A percentile compares a stretch with the other conserved stretches of the same genome.
Evolutionary conservation across 2,888 invertebrate genomes (phyloP).

Genomic region (Nomada ruficornis): DNA sequence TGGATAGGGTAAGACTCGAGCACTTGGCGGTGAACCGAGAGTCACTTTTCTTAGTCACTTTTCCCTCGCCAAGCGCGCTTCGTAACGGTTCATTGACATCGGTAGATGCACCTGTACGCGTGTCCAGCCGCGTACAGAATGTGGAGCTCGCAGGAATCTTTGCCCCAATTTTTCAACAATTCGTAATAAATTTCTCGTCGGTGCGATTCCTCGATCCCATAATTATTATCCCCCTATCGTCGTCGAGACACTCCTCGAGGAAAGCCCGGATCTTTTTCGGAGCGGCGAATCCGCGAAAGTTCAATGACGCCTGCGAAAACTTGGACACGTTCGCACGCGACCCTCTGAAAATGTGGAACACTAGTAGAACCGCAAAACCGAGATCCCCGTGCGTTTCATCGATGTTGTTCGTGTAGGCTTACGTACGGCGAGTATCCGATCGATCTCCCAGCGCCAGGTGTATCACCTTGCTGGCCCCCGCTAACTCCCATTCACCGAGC

Average conservation of each 20-base stretch:
- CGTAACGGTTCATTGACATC: slow-evolving; percentile 80
- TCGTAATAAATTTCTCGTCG: not conserved
- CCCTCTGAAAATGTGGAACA: slow-evolving; percentile 65
- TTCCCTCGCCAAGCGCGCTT: slow-evolving; percentile 64
- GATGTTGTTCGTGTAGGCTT: slow-evolving; percentile 66
- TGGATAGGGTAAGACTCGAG: slow-evolving; percentile 51
- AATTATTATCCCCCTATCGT: not conserved
- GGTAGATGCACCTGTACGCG: slow-evolving; percentile 50
- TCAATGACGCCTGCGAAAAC: slow-evolving; percentile 69
- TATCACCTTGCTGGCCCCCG: slow-evolving; percentile 59
- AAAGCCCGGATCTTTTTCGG: too few relatives aligned
- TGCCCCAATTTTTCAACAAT: not conserved
- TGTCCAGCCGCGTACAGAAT: slow-evolving; percentile 62
- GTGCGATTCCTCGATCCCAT: too few relatives aligned
- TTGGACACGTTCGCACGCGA: slow-evolving; percentile 4
- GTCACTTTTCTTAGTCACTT: slow-evolving; percentile 53
- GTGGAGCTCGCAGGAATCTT: slow-evolving; percentile 65
- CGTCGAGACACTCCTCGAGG: not conserved
- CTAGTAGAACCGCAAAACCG: slow-evolving; percentile 30
- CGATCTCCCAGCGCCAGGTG: slow-evolving; percentile 72
- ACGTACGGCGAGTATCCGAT: slow-evolving; percentile 72
- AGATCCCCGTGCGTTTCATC: slow-evolving; percentile 58
- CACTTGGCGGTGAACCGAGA: slow-evolving; percentile 60
- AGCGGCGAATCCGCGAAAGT: slow-evolving; percentile 55
- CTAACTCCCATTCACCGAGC: slow-evolving; percentile 66